A percentile compares a stretch with the other conserved stretches of the same genome.
phyloP scores from a whole-genome alignment of 2,113 vertebrate genomes.

The Neolamprologus ventralis region DNA sequence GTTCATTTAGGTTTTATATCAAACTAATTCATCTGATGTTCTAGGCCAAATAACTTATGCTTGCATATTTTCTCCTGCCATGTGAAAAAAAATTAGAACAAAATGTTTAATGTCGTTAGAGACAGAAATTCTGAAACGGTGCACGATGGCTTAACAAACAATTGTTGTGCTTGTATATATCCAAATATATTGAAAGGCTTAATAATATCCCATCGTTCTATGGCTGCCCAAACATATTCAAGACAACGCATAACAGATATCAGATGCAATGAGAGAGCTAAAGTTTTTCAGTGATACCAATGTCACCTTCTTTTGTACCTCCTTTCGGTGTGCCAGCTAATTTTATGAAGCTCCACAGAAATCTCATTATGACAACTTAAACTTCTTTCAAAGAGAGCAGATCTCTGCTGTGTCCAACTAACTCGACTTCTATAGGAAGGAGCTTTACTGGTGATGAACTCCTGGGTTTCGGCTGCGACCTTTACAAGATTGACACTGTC shows the following conservation, averaged over 20 bases:
- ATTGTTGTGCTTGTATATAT: neutral
- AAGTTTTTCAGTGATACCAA: neutral
- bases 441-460: neutral
- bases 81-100: neutral
- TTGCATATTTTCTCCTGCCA: neutral
- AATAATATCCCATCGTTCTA: neutral
- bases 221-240: neutral
- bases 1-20: neutral
- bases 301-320: neutral
- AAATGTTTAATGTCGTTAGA: neutral
- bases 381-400: neutral
- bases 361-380: neutral
- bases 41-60: neutral
- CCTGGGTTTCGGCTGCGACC: neutral
- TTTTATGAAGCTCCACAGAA: neutral
- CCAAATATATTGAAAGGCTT: neutral
- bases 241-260: neutral
- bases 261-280: neutral
- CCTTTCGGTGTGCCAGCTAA: neutral
- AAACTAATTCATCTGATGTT: neutral
- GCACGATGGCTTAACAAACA: neutral
- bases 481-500: neutral
- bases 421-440: neutral
- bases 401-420: neutral
- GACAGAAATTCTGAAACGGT: neutral